Evolutionary conservation across 1,140 invertebrate species (phyloP).

Genomic region (Hyphantria cunea): DNA sequence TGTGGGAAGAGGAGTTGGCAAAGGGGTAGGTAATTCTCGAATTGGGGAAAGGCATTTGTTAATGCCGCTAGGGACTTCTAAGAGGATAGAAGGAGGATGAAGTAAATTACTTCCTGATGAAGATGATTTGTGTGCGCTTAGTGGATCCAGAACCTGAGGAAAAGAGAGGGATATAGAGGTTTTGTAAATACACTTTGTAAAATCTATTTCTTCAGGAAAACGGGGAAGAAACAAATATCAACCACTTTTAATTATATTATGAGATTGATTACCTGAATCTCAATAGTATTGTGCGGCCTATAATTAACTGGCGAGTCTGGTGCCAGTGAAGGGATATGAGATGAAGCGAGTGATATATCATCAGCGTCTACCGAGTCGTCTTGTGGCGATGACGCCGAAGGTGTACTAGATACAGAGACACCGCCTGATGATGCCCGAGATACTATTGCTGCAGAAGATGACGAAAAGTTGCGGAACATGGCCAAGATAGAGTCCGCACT

Average conservation of each 20-base stretch:
- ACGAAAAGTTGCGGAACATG: slow-evolving; percentile 87
- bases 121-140: slow-evolving; percentile 83
- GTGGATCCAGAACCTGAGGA: slow-evolving; percentile 83
- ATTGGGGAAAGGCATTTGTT: slow-evolving; percentile 89
- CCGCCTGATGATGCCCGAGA: slow-evolving; percentile 82
- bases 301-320: slow-evolving; percentile 83
- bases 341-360: slow-evolving; percentile 84
- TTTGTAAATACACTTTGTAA: neutral
- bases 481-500: slow-evolving; percentile 89
- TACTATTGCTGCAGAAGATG: slow-evolving; percentile 79
- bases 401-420: slow-evolving; percentile 84
- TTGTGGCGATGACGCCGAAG: slow-evolving; percentile 86
- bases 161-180: slow-evolving; percentile 11
- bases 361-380: slow-evolving; percentile 85
- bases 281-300: slow-evolving; percentile 80
- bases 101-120: slow-evolving; percentile 81
- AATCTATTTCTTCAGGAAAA: too few species aligned
- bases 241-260: too few species aligned
- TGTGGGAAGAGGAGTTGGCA: slow-evolving; percentile 86
- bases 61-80: slow-evolving; percentile 87
- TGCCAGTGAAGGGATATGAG: slow-evolving; percentile 82
- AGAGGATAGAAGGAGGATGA: slow-evolving; percentile 86
- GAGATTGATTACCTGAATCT: slow-evolving; percentile 84
- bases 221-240: too few species aligned
- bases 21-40: slow-evolving; percentile 87